Evolutionary conservation across 2,797 vertebrate genomes (phyloP).

Genomic region (Coranthus polyacanthus): DNA sequence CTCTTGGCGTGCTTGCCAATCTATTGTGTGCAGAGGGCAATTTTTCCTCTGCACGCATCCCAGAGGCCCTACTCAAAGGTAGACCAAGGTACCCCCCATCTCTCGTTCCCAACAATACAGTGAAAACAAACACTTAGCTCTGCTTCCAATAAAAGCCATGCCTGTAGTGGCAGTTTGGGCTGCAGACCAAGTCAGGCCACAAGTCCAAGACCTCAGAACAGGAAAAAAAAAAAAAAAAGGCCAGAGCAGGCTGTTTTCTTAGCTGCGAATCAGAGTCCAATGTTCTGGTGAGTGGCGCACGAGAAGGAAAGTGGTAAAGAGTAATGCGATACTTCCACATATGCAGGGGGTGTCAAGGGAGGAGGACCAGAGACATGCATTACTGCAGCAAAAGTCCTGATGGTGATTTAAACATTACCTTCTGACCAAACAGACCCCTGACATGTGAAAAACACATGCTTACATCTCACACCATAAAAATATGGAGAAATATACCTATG

Average conservation of each 20-base stretch:
- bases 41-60: conserved; percentile 80
- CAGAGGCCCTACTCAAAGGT: conserved; percentile 80
- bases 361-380: conserved; percentile 75
- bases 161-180: conserved; percentile 74
- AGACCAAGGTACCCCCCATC: conserved; percentile 79
- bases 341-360: conserved; percentile 75
- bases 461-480: conserved; percentile 40
- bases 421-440: conserved; percentile 79
- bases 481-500: neutral
- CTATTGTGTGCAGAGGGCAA: conserved; percentile 80
- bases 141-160: conserved; percentile 82
- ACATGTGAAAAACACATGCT: conserved; percentile 43
- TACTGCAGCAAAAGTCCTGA: conserved; percentile 74
- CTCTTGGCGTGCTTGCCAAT: conserved; percentile 72
- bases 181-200: conserved; percentile 72
- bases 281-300: conserved; percentile 69
- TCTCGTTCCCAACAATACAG: conserved; percentile 76
- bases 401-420: conserved; percentile 84
- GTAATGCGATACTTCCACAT: conserved; percentile 84
- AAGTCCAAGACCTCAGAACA: conserved; percentile 73
- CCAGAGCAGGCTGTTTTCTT: conserved; percentile 75
- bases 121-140: conserved; percentile 84
- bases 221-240: conserved; percentile 27
- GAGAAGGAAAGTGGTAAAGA: conserved; percentile 73
- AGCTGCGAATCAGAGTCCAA: conserved; percentile 76